phyloP scores from a whole-genome alignment of 2,797 vertebrate genomes.

The Enteromius unitaeniatus region DNA sequence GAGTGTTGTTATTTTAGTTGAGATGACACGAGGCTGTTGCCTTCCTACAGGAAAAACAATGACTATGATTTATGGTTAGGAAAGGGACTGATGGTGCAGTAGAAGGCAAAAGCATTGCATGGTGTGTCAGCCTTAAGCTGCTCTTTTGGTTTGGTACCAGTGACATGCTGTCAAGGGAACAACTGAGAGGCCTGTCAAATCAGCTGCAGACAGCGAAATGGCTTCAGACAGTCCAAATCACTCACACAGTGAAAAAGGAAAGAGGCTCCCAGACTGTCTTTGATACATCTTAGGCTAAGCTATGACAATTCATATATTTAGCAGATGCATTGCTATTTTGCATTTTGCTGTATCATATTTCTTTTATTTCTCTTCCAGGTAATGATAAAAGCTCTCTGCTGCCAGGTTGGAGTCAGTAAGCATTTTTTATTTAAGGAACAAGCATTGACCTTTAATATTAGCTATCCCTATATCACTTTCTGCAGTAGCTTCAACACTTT shows the following conservation, averaged over 20 bases:
- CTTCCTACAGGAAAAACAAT: conserved; percentile 7
- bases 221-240: conserved; percentile 44
- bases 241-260: conserved; percentile 46
- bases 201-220: conserved; percentile 37
- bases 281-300: background rate
- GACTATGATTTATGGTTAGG: background rate
- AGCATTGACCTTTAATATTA: background rate
- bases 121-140: conserved; percentile 33
- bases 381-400: conserved; percentile 5
- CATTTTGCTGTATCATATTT: background rate
- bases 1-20: conserved; percentile 15
- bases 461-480: background rate
- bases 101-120: conserved; percentile 1
- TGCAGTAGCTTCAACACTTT: background rate
- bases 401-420: background rate
- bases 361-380: conserved; percentile 1
- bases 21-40: background rate
- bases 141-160: conserved; percentile 42
- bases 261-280: conserved; percentile 24
- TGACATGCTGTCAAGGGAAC: conserved; percentile 30
- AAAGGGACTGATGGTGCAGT: conserved; percentile 6
- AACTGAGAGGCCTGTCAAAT: conserved; percentile 44
- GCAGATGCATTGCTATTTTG: conserved; percentile 11
- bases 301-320: conserved; percentile 27
- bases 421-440: background rate